Conservation (phyloP, 2,113 vertebrate species). For the Corythoichthys intestinalis region DNA sequence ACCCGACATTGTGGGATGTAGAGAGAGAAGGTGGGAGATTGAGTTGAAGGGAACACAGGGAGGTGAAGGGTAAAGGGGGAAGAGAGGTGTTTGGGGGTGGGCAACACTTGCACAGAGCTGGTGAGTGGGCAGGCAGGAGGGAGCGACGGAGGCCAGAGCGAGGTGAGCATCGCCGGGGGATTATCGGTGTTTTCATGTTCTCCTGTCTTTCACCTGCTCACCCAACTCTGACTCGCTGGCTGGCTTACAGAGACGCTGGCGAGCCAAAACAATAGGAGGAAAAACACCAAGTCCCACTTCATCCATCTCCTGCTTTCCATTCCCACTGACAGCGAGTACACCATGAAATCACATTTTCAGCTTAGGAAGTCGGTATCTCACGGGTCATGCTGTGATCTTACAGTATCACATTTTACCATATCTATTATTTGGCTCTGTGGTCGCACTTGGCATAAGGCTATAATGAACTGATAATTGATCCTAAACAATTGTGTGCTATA, state of each 20-base stretch:
- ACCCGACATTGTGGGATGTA: constrained; percentile 34
- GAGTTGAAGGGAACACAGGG: constrained; percentile 27
- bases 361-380: neutral
- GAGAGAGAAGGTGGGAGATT: constrained; percentile 19
- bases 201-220: constrained; percentile 69
- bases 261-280: constrained; percentile 47
- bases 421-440: neutral
- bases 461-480: neutral
- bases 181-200: constrained; percentile 71
- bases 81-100: constrained; percentile 38
- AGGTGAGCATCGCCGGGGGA: constrained; percentile 58
- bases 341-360: neutral
- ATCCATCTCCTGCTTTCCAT: constrained; percentile 21
- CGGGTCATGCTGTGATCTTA: neutral
- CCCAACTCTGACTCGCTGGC: constrained; percentile 58
- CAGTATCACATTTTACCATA: neutral
- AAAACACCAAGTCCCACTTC: constrained; percentile 27
- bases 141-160: constrained; percentile 39
- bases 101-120: constrained; percentile 42
- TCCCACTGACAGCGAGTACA: constrained; percentile 8
- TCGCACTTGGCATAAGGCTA: neutral
- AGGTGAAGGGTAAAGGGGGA: constrained; percentile 39
- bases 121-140: constrained; percentile 44
- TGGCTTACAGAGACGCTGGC: constrained; percentile 31
- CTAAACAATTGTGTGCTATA: neutral